phyloP scores from a whole-genome alignment of 2,888 invertebrate genomes.

The Corbicula japonica region DNA sequence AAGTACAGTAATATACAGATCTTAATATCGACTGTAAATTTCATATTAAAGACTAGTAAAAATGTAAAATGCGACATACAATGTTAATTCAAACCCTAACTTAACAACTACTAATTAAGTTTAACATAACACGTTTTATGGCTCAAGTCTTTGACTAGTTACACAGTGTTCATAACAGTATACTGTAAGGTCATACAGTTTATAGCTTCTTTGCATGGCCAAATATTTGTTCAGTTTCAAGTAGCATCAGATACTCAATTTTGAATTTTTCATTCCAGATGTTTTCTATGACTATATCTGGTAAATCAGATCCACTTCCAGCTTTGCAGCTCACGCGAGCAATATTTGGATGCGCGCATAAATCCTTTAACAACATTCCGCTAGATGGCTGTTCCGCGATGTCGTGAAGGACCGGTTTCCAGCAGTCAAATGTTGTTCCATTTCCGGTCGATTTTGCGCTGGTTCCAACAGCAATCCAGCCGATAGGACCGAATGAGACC shows the following conservation, averaged over 20 bases:
- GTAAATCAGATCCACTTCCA: slow-evolving; percentile 5
- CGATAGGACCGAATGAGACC: slow-evolving; percentile 24
- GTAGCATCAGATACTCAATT: slow-evolving; percentile 39
- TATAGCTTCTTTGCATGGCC: slow-evolving; percentile 50
- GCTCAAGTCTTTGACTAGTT: too few species aligned
- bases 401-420: slow-evolving; percentile 48
- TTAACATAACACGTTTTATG: too few species aligned
- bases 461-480: slow-evolving; percentile 44
- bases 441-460: slow-evolving; percentile 12
- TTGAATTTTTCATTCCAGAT: slow-evolving; percentile 42
- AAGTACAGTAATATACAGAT: too few species aligned
- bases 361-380: slow-evolving; percentile 38
- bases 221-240: slow-evolving; percentile 1
- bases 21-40: too few species aligned
- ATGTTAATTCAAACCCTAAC: too few species aligned
- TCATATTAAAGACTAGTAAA: too few species aligned
- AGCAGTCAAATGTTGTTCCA: slow-evolving; percentile 37
- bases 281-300: slow-evolving; percentile 39
- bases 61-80: too few species aligned
- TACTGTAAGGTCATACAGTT: too few species aligned
- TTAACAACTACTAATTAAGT: too few species aligned
- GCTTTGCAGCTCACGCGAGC: background rate
- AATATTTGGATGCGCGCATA: slow-evolving; percentile 29
- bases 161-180: too few species aligned
- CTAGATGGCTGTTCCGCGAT: slow-evolving; percentile 15